These are phyloP conservation scores for Sarcophaga caerulescens DNA, from an alignment of 2,888 invertebrate species.

Conservation along the genomic window DNA sequence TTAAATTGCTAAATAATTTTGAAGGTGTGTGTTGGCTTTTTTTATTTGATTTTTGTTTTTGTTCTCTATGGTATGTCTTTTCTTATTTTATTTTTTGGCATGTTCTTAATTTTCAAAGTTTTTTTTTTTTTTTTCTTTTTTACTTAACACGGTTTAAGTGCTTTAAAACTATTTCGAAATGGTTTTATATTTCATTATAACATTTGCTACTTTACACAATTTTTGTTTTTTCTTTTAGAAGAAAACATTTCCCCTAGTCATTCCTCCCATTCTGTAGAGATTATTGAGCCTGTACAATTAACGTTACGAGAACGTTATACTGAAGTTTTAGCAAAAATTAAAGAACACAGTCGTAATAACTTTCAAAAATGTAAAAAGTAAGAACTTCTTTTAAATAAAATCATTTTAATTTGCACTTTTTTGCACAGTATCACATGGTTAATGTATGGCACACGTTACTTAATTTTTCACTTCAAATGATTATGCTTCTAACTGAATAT, in stretches of 20 bases:
- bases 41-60: conserved; percentile 53
- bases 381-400: conserved; percentile 19
- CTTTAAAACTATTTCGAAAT: conserved; percentile 38
- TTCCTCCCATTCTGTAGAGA: conserved; percentile 40
- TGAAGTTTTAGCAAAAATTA: conserved; percentile 44
- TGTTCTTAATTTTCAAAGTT: conserved; percentile 26
- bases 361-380: conserved; percentile 62
- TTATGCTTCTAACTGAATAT: too few species aligned
- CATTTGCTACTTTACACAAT: conserved; percentile 5
- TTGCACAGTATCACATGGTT: conserved; percentile 4
- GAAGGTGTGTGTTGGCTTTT: conserved; percentile 42
- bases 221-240: conserved; percentile 56
- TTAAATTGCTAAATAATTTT: conserved; percentile 72
- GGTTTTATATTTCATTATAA: conserved; percentile 20
- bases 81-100: conserved; percentile 49
- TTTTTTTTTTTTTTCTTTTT: conserved; percentile 9
- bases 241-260: conserved; percentile 35
- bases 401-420: background rate
- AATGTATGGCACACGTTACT: background rate
- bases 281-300: conserved; percentile 41
- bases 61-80: conserved; percentile 3
- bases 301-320: conserved; percentile 31
- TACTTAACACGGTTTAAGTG: conserved; percentile 30
- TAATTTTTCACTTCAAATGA: too few species aligned
- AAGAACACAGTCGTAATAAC: conserved; percentile 27